phyloP scores from a whole-genome alignment of 2,797 vertebrate genomes.

The Tarsius wallacei region DNA sequence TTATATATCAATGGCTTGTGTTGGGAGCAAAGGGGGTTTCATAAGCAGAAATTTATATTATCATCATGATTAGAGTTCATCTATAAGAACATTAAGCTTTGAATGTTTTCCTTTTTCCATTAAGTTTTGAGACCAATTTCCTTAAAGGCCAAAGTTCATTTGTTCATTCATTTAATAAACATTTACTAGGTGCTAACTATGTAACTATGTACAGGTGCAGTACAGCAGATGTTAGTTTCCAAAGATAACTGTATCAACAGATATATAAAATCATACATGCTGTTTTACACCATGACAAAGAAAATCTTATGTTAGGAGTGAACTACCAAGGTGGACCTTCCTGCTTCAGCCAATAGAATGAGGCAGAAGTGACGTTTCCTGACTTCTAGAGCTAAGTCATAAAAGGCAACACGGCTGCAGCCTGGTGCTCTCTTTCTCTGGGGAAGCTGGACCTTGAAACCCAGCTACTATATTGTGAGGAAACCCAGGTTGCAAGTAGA shows the following conservation, averaged over 20 bases:
- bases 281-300: conserved; percentile 31
- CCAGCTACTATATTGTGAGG: not conserved
- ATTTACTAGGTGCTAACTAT: conserved; percentile 33
- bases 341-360: not conserved
- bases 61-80: too few relatives aligned
- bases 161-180: not conserved
- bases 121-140: conserved; percentile 42
- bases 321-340: not conserved
- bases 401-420: conserved; percentile 12
- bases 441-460: not conserved
- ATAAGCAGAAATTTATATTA: too few relatives aligned
- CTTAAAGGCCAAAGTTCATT: not conserved
- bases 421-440: not conserved
- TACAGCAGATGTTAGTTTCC: conserved; percentile 25
- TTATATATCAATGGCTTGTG: not conserved
- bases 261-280: not conserved
- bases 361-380: not conserved
- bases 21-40: not conserved
- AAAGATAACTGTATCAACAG: not conserved
- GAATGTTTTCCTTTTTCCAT: not conserved
- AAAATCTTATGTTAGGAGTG: not conserved
- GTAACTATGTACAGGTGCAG: not conserved
- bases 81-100: not conserved
- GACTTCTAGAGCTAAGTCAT: not conserved
- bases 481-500: not conserved